Conservation (phyloP, 2,797 vertebrate genomes). For the Micrastur ruficollis region DNA sequence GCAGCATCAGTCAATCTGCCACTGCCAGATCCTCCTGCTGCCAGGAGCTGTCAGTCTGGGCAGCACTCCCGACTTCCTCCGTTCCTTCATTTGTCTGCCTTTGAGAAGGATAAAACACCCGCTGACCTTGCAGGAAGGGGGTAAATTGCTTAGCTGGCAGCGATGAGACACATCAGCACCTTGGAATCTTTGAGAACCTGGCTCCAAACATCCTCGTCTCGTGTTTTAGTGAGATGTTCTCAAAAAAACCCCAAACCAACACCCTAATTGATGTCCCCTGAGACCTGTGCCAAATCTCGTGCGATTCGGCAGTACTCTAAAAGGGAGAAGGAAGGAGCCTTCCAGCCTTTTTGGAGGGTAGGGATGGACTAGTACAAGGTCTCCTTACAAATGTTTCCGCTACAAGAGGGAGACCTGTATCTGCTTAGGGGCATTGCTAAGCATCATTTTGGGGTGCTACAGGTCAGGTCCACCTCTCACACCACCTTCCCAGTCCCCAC, state of each 20-base stretch:
- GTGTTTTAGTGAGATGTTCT: not conserved
- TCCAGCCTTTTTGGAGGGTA: not conserved
- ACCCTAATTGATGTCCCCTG: not conserved
- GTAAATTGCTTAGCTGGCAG: not conserved
- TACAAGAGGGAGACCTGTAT: fast-evolving
- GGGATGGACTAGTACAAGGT: not conserved
- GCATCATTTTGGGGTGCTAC: fast-evolving
- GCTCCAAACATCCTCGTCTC: not conserved
- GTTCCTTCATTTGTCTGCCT: not conserved
- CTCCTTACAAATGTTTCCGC: not conserved
- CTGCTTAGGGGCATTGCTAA: not conserved
- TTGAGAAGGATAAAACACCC: not conserved
- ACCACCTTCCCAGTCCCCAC: not conserved
- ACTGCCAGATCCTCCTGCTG: not conserved
- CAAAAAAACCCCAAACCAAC: not conserved
- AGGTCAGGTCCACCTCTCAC: not conserved
- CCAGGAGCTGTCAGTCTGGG: not conserved
- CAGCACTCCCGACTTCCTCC: not conserved
- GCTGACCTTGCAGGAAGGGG: not conserved
- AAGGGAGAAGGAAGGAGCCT: not conserved
- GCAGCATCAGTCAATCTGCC: not conserved
- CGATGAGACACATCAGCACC: not conserved
- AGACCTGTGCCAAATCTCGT: not conserved
- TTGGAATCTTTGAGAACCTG: not conserved
- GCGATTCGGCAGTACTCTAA: not conserved